Percentiles rank a stretch among this genome's conserved stretches.
These are phyloP conservation scores for Amazonetta brasiliensis DNA, from an alignment of 2,797 vertebrate species.

Conservation along the genomic window DNA sequence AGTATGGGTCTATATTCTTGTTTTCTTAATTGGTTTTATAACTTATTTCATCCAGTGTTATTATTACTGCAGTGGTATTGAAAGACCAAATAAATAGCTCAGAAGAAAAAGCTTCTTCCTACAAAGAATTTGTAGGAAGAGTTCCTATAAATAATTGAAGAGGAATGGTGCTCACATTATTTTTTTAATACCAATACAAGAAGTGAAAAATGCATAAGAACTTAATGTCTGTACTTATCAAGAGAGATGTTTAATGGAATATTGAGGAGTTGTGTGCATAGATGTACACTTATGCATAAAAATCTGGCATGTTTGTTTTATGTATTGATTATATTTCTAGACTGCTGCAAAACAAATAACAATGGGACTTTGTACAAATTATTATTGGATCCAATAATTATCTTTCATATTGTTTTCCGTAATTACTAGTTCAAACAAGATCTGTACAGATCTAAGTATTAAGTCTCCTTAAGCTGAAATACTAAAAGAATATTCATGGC, in stretches of 20 bases:
- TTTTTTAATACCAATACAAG: background rate
- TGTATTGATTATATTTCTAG: no score
- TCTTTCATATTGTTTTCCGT: slow-evolving; percentile 23
- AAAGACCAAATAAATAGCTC: background rate
- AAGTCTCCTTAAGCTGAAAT: background rate
- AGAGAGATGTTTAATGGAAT: no score
- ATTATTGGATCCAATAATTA: no score
- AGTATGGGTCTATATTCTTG: background rate
- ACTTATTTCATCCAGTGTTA: background rate
- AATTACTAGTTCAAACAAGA: background rate
- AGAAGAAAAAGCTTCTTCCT: background rate
- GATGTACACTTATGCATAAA: no score
- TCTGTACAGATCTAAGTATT: background rate
- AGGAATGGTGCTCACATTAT: background rate
- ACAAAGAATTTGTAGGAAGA: background rate
- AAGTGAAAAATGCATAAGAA: background rate
- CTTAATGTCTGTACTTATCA: background rate
- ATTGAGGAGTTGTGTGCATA: no score
- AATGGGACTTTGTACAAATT: no score
- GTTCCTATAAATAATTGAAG: background rate
- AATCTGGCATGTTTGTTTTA: no score
- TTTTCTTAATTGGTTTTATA: background rate
- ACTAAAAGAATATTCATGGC: background rate
- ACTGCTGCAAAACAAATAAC: no score
- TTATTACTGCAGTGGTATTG: background rate